Base-by-base conservation (phyloP, 2,888 invertebrate species). In the Pseudococcus jackbeardsleyi region DNA sequence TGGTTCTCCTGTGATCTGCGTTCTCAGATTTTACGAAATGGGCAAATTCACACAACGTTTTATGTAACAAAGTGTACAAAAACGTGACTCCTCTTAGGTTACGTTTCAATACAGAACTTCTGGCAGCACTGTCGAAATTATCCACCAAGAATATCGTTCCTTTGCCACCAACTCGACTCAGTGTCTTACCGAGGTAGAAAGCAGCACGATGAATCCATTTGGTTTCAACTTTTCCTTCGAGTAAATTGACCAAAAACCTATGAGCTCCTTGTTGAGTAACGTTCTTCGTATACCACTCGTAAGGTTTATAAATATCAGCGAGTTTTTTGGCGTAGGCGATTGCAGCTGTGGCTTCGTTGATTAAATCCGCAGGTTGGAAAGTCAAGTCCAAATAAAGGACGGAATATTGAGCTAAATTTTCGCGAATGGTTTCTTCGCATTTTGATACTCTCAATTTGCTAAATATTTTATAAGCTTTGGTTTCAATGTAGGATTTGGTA, bases 101-200 rank as follows among this genome's bases (percentile, higher is more conserved):
- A 0, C 5, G n/a, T 6, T 33, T 33, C 72, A 33, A 33, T 33
- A 72, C 17, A 8, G 15, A 0, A 4, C 33, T 2, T 72, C 72
- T 33, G 5, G 33, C 72, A 72, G 72, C 72, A 12, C 72, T 72
- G 17, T 72, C 72, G 72, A 72, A 72, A 72, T 72, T 72, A 72
- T 72, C 72, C 5, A 72, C 8, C 72, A 72, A 6, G 6, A 72
- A 72, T 33, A 72, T 17, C 1, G 72, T 33, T 5, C 72, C 72
- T 72, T 72, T 72, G 72, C 72, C 72, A 5, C 33, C 72, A 12
- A 72, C 7, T 8, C 33, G 72, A 15, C 17, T 33, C 72, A 72
- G 17, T 0, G 72, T 64, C 22, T 64, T 64, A 4, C 64, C 1
- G 7, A 64, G 11, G 64, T 64, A 64, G 64, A 64, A 64, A 0